A percentile compares a stretch with the other conserved stretches of the same genome.
Evolutionary conservation across 2,888 invertebrate species (phyloP).

Genomic region (Eupithecia subumbrata): DNA sequence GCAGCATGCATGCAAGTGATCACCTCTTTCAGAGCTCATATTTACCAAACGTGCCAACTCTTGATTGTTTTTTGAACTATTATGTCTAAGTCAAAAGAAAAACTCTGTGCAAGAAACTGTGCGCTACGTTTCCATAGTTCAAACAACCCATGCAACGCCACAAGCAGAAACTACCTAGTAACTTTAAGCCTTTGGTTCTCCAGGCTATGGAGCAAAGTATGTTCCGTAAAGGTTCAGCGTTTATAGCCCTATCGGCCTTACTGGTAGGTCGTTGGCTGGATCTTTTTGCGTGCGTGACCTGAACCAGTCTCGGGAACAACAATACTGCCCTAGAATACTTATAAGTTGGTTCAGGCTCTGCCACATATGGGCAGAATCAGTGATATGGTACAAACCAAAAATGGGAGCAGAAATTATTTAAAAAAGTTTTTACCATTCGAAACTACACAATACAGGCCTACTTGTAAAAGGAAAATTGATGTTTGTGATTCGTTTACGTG

Average conservation of each 20-base stretch:
- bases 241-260: conserved; percentile 20
- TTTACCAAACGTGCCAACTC: no score
- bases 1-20: no score
- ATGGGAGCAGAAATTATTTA: background rate
- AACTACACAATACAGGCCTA: background rate
- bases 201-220: conserved; percentile 3
- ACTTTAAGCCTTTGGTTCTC: background rate
- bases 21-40: no score
- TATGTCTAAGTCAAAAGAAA: no score
- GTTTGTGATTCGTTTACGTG: no score
- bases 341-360: conserved; percentile 8
- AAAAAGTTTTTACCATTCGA: background rate
- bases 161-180: background rate
- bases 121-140: background rate
- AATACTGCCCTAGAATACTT: conserved; percentile 27
- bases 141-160: background rate
- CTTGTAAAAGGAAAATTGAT: no score
- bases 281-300: conserved; percentile 35
- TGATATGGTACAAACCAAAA: background rate
- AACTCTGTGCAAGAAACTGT: no score
- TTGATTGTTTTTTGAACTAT: no score
- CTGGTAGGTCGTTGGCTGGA: conserved; percentile 24
- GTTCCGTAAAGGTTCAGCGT: background rate
- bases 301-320: conserved; percentile 32
- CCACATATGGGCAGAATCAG: conserved; percentile 5